Evolutionary conservation across 2,113 vertebrate species (phyloP).

Genomic region (Ginglymostoma cirratum): DNA sequence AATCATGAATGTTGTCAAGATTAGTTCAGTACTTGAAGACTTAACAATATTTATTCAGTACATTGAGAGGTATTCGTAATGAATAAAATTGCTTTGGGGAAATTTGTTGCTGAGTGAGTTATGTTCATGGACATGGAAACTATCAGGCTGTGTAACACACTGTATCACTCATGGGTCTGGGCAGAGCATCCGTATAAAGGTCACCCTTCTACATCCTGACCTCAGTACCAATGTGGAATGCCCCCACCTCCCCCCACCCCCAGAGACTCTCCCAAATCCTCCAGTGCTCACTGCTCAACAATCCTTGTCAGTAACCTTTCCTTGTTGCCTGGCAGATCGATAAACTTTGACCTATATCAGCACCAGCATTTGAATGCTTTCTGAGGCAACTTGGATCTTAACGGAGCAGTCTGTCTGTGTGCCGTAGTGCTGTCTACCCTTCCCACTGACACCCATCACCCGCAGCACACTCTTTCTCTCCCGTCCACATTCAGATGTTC

Average conservation of each 20-base stretch:
- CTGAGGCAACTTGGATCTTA: not conserved
- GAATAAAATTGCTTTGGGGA: conserved; percentile 27
- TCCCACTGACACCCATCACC: too few species aligned
- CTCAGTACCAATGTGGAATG: not conserved
- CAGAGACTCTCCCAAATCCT: not conserved
- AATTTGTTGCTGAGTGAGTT: not conserved
- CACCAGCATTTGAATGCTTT: not conserved
- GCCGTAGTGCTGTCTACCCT: too few species aligned
- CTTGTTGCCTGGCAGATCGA: not conserved
- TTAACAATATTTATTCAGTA: conserved; percentile 17
- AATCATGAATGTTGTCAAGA: conserved; percentile 32
- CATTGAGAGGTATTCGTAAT: conserved; percentile 14
- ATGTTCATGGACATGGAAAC: not conserved
- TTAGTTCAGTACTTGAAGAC: conserved; percentile 27
- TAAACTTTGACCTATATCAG: conserved; percentile 27
- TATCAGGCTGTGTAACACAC: not conserved
- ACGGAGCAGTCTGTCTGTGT: not conserved
- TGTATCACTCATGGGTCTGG: not conserved
- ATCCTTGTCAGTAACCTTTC: conserved; percentile 12
- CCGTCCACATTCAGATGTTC: too few species aligned
- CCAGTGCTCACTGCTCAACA: too few species aligned
- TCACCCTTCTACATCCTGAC: not conserved
- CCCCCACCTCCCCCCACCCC: not conserved
- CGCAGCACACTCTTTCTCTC: too few species aligned
- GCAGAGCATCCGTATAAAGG: not conserved